phyloP scores from a whole-genome alignment of 2,113 vertebrate genomes.

The Rhinoderma darwinii region DNA sequence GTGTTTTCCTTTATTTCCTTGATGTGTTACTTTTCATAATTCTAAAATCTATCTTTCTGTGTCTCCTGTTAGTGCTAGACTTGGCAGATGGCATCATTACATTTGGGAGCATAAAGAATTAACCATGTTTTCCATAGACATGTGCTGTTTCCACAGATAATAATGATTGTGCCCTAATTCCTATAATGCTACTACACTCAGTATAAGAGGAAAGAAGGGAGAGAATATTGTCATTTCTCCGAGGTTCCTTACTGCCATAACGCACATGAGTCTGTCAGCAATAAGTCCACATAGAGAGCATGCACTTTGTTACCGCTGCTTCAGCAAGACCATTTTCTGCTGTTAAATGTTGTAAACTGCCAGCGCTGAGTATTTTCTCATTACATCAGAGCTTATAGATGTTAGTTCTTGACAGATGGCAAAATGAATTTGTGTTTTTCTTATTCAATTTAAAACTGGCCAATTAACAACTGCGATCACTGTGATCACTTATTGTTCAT shows the following conservation, averaged over 20 bases:
- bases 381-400: background rate
- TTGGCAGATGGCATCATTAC: background rate
- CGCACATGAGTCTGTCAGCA: slow-evolving; percentile 20
- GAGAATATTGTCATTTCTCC: background rate
- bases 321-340: slow-evolving; percentile 28
- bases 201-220: background rate
- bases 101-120: background rate
- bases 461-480: background rate
- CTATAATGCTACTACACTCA: background rate
- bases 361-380: background rate
- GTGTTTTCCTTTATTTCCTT: too few relatives aligned
- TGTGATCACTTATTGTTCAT: background rate
- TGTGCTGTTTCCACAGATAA: background rate
- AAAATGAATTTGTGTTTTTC: slow-evolving; percentile 47
- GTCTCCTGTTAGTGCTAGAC: background rate
- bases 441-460: slow-evolving; percentile 60
- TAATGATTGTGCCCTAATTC: background rate
- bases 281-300: background rate
- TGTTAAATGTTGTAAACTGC: background rate
- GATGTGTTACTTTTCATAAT: too few relatives aligned
- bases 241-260: background rate
- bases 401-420: slow-evolving; percentile 13
- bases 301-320: slow-evolving; percentile 29
- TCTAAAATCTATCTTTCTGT: background rate
- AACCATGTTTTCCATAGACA: background rate